Conservation (phyloP, 1,140 invertebrate genomes). For the Diplogasteroides magnus region DNA sequence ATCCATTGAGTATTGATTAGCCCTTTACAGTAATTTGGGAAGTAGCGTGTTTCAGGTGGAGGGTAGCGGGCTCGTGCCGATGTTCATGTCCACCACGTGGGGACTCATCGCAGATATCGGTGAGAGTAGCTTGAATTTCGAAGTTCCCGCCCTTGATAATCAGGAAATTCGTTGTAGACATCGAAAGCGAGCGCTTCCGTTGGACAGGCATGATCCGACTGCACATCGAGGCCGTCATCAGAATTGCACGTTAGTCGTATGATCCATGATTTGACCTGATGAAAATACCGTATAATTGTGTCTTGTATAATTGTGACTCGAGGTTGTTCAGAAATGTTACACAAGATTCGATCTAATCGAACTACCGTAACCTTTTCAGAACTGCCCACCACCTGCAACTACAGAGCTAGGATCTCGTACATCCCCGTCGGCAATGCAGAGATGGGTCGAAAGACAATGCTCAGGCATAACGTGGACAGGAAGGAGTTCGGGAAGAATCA, state of each 20-base stretch:
- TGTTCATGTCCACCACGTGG: constrained; percentile 41
- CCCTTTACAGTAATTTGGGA: no score
- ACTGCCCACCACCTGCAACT: not conserved
- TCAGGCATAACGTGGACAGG: not conserved
- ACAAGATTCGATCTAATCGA: no score
- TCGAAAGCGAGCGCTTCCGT: constrained; percentile 44
- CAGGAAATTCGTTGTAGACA: constrained; percentile 21
- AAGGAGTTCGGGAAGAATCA: not conserved
- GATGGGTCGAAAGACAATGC: not conserved
- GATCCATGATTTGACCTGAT: not conserved
- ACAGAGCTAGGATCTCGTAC: not conserved
- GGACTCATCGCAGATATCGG: constrained; percentile 47
- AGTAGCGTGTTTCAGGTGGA: not conserved
- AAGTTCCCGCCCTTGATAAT: no score
- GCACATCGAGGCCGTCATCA: constrained; percentile 43
- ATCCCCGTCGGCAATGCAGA: not conserved
- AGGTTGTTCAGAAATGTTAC: no score
- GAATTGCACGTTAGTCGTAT: constrained; percentile 33
- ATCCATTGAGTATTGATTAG: no score
- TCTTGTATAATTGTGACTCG: no score
- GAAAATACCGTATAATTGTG: no score
- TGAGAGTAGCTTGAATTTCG: constrained; percentile 12
- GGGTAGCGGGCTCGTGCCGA: constrained; percentile 7
- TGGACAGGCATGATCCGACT: constrained; percentile 41
- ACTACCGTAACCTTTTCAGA: not conserved